Conservation (phyloP, 2,113 vertebrate genomes). For the Copsychus sechellarum region DNA sequence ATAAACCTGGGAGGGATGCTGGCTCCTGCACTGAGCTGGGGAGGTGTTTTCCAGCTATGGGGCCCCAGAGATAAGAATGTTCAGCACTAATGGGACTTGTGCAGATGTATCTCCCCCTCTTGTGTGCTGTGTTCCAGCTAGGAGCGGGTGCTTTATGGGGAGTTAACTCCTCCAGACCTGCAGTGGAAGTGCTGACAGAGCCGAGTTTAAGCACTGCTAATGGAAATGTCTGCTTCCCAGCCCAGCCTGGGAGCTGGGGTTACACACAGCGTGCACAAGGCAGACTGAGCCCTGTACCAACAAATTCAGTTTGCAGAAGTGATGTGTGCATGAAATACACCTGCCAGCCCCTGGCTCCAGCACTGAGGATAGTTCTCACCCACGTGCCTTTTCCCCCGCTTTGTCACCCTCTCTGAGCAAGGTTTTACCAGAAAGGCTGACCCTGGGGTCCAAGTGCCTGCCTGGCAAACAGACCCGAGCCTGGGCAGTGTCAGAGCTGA, state of each 20-base stretch:
- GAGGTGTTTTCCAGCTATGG: not conserved
- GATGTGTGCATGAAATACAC: not conserved
- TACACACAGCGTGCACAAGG: not conserved
- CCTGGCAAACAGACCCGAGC: not conserved
- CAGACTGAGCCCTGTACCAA: not conserved
- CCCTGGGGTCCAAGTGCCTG: not conserved
- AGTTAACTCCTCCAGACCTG: not conserved
- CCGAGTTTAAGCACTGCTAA: not conserved
- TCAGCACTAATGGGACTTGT: not conserved
- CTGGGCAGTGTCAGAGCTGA: not conserved
- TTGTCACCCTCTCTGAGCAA: not conserved
- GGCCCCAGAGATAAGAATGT: slow-evolving; percentile 2
- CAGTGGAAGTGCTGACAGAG: slow-evolving; percentile 26
- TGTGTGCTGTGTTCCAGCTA: slow-evolving; percentile 15
- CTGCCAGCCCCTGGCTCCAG: not conserved
- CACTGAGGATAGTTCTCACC: not conserved
- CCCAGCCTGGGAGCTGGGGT: not conserved
- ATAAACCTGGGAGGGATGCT: not conserved
- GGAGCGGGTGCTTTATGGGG: slow-evolving; percentile 2
- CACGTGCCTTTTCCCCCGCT: not conserved
- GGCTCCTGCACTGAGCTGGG: slow-evolving; percentile 1
- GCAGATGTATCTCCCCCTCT: not conserved
- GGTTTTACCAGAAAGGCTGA: not conserved
- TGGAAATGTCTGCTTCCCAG: not conserved
- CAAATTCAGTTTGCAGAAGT: not conserved